phyloP scores from a whole-genome alignment of 2,888 invertebrate species.

The Seladonia tumulorum region DNA sequence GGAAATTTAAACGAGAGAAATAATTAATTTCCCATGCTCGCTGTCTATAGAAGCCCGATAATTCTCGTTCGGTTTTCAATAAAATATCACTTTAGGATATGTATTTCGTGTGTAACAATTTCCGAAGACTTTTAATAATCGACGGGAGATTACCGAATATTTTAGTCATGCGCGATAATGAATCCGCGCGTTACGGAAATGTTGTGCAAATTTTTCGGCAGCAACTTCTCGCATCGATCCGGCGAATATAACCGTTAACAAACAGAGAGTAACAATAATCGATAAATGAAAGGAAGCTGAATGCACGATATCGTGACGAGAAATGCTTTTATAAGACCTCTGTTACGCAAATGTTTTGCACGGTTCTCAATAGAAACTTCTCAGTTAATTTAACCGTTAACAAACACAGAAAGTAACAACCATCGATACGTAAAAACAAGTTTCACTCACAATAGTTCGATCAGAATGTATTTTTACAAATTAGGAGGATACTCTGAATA shows the following conservation, averaged over 20 bases:
- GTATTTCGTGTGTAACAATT: neutral
- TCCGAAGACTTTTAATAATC: neutral
- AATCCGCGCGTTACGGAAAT: neutral
- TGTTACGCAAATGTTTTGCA: no score
- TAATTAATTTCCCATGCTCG: neutral
- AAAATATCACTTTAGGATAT: slow-evolving; percentile 4
- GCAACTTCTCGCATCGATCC: neutral
- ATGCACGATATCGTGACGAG: neutral
- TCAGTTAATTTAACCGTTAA: no score
- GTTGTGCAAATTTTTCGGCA: neutral
- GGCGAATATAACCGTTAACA: neutral
- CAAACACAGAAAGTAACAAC: no score
- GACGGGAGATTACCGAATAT: neutral
- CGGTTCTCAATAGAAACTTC: no score
- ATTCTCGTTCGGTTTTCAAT: neutral
- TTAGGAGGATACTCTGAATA: no score
- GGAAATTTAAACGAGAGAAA: neutral
- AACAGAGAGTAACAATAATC: neutral
- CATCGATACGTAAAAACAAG: no score
- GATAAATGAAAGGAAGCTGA: neutral
- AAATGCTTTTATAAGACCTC: neutral
- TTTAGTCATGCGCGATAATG: neutral
- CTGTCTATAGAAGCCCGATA: neutral
- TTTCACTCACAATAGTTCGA: no score
- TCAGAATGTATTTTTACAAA: no score